These are phyloP conservation scores for Dorcus hopei DNA, from an alignment of 2,888 invertebrate species.

Conservation along the genomic window DNA sequence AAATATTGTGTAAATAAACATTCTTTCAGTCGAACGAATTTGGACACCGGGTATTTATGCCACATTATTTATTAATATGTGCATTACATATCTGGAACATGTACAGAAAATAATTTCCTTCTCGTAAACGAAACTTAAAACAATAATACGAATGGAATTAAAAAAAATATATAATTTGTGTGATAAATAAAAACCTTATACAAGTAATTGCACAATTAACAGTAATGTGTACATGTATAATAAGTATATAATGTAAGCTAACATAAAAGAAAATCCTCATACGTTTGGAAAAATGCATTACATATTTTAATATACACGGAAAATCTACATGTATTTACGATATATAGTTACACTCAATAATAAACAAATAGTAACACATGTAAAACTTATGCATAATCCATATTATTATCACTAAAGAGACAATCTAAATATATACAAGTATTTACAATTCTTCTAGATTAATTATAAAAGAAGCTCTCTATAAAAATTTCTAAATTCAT, in stretches of 20 bases:
- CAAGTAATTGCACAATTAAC: constrained; percentile 15
- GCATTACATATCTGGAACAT: constrained; percentile 1
- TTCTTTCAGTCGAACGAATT: neutral
- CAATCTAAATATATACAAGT: constrained; percentile 5
- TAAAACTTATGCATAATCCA: neutral
- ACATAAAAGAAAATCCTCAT: constrained; percentile 1
- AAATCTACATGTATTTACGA: constrained; percentile 2
- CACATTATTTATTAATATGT: constrained; percentile 18
- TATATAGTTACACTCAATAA: constrained; percentile 4
- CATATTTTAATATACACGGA: constrained; percentile 7
- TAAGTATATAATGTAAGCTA: constrained; percentile 3
- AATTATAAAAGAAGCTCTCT: neutral
- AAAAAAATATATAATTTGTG: neutral
- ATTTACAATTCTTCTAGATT: constrained; percentile 5
- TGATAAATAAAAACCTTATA: constrained; percentile 4
- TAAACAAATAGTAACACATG: constrained; percentile 1
- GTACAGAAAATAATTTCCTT: too few species aligned
- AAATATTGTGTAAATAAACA: too few species aligned
- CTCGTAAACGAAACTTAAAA: neutral
- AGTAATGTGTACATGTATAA: constrained; percentile 7
- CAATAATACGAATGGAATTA: neutral
- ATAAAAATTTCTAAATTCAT: constrained; percentile 14
- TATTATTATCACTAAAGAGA: neutral
- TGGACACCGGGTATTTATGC: neutral
- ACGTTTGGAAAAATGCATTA: constrained; percentile 9